phyloP scores from a whole-genome alignment of 2,113 vertebrate species.

The Pituophis catenifer region DNA sequence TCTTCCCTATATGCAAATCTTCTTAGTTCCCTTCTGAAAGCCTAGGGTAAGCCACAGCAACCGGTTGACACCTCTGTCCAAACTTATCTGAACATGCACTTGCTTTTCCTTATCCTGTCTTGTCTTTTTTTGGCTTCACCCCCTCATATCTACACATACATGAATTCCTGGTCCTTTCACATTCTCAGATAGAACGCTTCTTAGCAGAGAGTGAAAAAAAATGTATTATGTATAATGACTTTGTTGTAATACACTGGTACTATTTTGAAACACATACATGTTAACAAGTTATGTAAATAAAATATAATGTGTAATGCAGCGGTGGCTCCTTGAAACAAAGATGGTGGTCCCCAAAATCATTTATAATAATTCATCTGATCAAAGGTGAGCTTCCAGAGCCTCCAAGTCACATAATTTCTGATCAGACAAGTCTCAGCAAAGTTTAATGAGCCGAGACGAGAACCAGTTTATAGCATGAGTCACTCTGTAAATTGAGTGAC shows the following conservation, averaged over 20 bases:
- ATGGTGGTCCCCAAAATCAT: not conserved
- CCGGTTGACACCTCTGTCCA: not conserved
- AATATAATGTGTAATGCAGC: not conserved
- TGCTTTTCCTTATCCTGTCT: not conserved
- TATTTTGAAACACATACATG: not conserved
- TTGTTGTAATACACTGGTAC: not conserved
- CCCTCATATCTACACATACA: not conserved
- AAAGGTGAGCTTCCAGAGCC: not conserved
- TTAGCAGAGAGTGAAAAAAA: not conserved
- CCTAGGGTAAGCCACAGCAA: not conserved
- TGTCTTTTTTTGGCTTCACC: not conserved
- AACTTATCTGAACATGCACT: constrained; percentile 1
- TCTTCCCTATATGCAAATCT: not conserved
- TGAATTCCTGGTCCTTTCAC: not conserved
- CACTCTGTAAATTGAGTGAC: constrained; percentile 14
- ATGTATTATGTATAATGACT: not conserved
- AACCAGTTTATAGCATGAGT: not conserved
- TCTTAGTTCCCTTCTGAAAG: not conserved
- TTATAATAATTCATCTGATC: not conserved
- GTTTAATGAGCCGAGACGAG: not conserved
- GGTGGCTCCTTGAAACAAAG: not conserved
- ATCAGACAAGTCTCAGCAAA: not conserved
- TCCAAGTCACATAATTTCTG: not conserved
- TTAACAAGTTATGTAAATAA: not conserved
- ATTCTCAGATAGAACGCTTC: not conserved